Evolutionary conservation across 2,888 invertebrate genomes (phyloP), one percentile per base, ranked within the genome.

Genomic region (Lydus trimaculatus): DNA sequence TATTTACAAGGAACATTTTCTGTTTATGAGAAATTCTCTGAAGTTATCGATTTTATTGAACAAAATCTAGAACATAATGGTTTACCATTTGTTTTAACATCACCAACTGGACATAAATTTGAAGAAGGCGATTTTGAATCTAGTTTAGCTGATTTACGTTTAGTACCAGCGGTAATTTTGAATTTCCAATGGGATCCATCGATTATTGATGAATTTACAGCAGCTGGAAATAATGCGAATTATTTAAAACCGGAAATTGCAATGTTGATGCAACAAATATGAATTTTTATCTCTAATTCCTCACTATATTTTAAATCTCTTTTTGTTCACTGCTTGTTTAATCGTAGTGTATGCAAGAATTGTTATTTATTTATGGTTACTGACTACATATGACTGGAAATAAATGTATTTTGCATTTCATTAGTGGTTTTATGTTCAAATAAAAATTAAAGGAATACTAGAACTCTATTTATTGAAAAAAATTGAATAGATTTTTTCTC

Each of bases 1-100:
- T 88, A 93, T 69, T 85, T 96, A 70, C 94, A 95, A 88, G 97
- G 96, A 9, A 97, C 96, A 3, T 97, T 97, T 84, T 91, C 91
- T 61, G 93, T 96, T 0, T 91, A 92, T 81, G 97, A 97, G 82
- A 92, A 91, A 73, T 89, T 93, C 74, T 83, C 85, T 0, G 90
- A 91, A 72, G 88, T 97, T n/a, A 86, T 91, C 73, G 91, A 92
- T 69, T 97, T 95, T 84, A 91, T 97, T 0, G 88, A 89, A 80
- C 94, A 95, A 72, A 91, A 92, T 82, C 84, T 97, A 36, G 89
- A 90, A 72, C 89, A 90, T 70, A 88, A 89, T 78, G 88, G 90
- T 15, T 85, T 91, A 65, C 91, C 93, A 0, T 96, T 95, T 84
- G 79, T 87, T 6, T 86, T 96, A n/a, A 88, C 88, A 66, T 87